phyloP scores from a whole-genome alignment of 2,888 invertebrate genomes.

The Panopea generosa region DNA sequence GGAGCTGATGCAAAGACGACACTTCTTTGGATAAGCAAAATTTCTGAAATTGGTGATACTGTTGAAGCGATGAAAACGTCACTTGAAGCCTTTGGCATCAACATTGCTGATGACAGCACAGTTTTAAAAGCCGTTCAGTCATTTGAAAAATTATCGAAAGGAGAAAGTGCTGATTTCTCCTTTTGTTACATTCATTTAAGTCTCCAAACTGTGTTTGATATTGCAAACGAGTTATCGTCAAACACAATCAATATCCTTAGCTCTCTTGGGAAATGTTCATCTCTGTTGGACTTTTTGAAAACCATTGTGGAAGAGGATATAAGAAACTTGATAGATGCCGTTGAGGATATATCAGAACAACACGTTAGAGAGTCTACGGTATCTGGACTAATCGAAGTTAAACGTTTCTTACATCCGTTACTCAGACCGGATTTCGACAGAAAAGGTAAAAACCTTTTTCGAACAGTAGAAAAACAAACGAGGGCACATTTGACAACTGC shows the following conservation, averaged over 20 bases:
- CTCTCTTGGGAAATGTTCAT: constrained; percentile 20
- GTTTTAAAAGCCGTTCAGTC: constrained; percentile 43
- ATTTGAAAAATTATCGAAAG: constrained; percentile 35
- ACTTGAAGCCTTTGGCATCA: constrained; percentile 17
- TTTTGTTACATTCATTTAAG: constrained; percentile 31
- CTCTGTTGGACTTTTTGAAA: constrained; percentile 59
- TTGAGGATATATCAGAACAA: constrained; percentile 72
- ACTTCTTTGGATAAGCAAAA: constrained; percentile 7
- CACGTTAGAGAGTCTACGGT: constrained; percentile 71
- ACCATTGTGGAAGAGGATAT: constrained; percentile 67
- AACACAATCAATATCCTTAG: constrained; percentile 24
- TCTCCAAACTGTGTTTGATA: constrained; percentile 32
- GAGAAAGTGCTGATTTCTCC: constrained; percentile 16
- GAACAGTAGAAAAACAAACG: constrained; percentile 32
- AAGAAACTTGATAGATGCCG: constrained; percentile 72
- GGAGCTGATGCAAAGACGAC: not conserved
- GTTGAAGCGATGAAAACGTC: constrained; percentile 18
- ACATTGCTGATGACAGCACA: constrained; percentile 15
- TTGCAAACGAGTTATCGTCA: constrained; percentile 23
- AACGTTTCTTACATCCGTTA: constrained; percentile 62
- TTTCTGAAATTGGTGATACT: constrained; percentile 7
- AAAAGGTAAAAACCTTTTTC: constrained; percentile 14
- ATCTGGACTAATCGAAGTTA: constrained; percentile 66
- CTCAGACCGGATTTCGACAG: constrained; percentile 24
- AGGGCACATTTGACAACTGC: constrained; percentile 12